Evolutionary conservation across 2,888 invertebrate species (phyloP).

Genomic region (Odiellus spinosus): DNA sequence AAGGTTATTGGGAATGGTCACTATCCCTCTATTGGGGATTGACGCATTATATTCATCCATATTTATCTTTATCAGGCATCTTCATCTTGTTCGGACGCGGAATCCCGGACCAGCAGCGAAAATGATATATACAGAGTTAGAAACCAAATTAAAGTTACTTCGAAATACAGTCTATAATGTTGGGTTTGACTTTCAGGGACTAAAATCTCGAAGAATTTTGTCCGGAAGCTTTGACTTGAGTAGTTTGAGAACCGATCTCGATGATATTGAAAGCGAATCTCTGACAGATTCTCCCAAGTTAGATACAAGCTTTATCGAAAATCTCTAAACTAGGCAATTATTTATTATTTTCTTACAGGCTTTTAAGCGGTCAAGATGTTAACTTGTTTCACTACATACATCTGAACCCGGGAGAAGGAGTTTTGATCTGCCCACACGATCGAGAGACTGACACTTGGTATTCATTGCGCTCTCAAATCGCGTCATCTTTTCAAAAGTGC

Average conservation of each 20-base stretch:
- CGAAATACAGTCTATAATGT: not conserved
- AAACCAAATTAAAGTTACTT: no score
- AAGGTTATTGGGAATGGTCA: no score
- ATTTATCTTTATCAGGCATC: conserved; percentile 2
- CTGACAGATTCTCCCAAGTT: not conserved
- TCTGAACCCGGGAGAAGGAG: conserved; percentile 51
- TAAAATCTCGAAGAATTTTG: conserved; percentile 8
- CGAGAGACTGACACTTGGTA: not conserved
- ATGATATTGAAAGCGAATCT: conserved; percentile 1
- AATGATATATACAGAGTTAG: conserved; percentile 23
- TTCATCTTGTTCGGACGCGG: conserved; percentile 26
- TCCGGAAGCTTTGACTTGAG: conserved; percentile 17
- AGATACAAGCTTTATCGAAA: not conserved
- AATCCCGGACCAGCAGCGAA: conserved; percentile 26
- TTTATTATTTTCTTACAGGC: conserved; percentile 32
- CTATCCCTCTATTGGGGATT: no score
- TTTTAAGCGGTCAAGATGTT: conserved; percentile 51
- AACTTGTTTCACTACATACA: conserved; percentile 59
- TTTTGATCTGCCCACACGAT: conserved; percentile 44
- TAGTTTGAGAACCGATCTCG: conserved; percentile 7
- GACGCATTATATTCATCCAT: no score
- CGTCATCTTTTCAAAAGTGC: conserved; percentile 52
- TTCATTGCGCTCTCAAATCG: conserved; percentile 35
- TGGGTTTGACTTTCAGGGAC: not conserved
- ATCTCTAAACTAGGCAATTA: not conserved